Evolutionary conservation across 2,797 vertebrate species (phyloP).

Genomic region (Peromyscus aztecus): DNA sequence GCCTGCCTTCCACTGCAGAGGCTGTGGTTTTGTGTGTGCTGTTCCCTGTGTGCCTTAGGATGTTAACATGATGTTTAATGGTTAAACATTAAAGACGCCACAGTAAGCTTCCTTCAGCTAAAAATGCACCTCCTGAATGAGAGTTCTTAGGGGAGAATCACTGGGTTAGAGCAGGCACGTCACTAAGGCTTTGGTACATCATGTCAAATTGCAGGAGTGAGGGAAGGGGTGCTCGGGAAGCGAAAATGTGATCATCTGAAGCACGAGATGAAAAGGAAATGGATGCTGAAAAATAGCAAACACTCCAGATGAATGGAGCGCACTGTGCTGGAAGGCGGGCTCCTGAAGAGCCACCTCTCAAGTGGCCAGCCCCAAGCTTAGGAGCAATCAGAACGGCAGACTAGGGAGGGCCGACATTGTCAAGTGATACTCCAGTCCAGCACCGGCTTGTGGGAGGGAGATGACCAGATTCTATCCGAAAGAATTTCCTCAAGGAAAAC

Average conservation of each 20-base stretch:
- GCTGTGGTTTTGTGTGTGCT: not conserved
- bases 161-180: not conserved
- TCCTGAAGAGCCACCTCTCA: not conserved
- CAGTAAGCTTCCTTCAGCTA: slow-evolving; percentile 15
- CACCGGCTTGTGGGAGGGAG: not conserved
- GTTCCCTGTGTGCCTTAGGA: not conserved
- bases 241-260: not conserved
- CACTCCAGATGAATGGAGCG: slow-evolving; percentile 41
- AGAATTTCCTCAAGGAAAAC: slow-evolving; percentile 51
- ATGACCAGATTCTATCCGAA: slow-evolving; percentile 37
- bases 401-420: not conserved
- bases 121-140: not conserved
- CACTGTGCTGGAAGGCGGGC: not conserved
- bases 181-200: slow-evolving; percentile 19
- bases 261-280: not conserved
- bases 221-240: not conserved
- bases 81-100: slow-evolving; percentile 16
- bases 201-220: slow-evolving; percentile 6
- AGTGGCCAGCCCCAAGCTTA: not conserved
- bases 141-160: not conserved
- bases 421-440: slow-evolving; percentile 8
- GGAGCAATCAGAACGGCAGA: not conserved
- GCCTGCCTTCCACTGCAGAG: not conserved
- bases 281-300: slow-evolving; percentile 32
- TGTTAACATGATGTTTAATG: not conserved